Base-by-base conservation (phyloP, 1,140 invertebrate species). In the Drosophila bifasciata region DNA sequence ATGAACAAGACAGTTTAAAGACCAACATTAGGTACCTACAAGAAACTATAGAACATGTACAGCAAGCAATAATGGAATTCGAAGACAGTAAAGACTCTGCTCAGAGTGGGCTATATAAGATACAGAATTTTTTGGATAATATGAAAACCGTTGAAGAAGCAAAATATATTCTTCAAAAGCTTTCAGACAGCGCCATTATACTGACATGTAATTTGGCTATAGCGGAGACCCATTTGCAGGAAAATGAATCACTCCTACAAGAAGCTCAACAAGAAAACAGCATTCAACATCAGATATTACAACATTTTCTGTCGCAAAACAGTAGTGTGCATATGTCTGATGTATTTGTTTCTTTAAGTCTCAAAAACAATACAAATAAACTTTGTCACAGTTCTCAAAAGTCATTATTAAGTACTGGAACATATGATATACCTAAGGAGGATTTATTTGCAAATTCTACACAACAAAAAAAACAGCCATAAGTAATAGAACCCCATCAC, bases 11-110 rank as follows among this genome's bases (percentile, higher is more conserved):
- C 88, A 95, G 94, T 64, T 92, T 97, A 4, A 94, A 95, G 77
- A 95, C 95, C 49, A 97, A 98, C 88, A 95, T 98, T 32, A 95
- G 95, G 64, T 98, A 98, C 91, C 92, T 98, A 43, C 96, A 96
- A 88, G 96, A 97, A 62, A 97, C 96, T 79, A 98, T 99, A 68
- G 94, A 94, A 19, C 97, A 99, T 83, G 96, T 97, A 74, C 98
- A 99, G 92, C 94, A 95, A 41, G 95, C 95, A 64, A 97, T 98
- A 84, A 94, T 97, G 86, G 95, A 97, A 90, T 94, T 97, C 86
- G 96, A 96, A 91, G 95, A 96, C 78, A 92, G 93, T 4, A 95
- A 95, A 91, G 94, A 94, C 40, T 62, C 74, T 5, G 40, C 49
- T 0, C 25, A 63, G 1, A 73, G 21, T 32, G 92, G 93, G 55